Base-by-base conservation (phyloP, 2,888 invertebrate species). In the Microctonus aethiopoides region DNA sequence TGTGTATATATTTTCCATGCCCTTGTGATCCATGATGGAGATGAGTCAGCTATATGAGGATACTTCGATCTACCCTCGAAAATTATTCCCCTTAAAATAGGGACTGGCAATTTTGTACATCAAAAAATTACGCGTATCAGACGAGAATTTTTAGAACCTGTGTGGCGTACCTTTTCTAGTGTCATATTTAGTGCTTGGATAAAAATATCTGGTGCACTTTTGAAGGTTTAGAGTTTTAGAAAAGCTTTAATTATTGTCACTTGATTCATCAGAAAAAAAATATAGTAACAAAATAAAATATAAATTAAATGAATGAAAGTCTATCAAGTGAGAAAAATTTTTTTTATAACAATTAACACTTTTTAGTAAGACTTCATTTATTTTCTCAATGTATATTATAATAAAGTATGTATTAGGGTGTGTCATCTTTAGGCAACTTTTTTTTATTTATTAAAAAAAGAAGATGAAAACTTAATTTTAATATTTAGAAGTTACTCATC, bases 41-140 rank as follows among this genome's bases (percentile, higher is more conserved):
- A 83, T 84, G 83, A 76, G 63, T 76, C 75, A 76, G 72, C 73
- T 71, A 57, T 57, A 68, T 22, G 34, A 29, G 39, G 39, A 65
- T 56, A 16, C 65, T 56, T 13, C 39, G 54, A 65, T 67, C 34
- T 34, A 67, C 60, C 67, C 67, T 60, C 39, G n/a, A 32, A 68
- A 68, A 62, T 68, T 65, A 16, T 46, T 54, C 62, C 68, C 68
- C 56, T 52, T 62, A 39, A 62, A 61, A 62, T 62, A 16, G 34
- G 68, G 39, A 46, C 46, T 32, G 52, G 61, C 62, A 24, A 62
- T 68, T 60, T 60, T 59, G 41, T 67, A 46, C 34, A 63, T 24
- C 52, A 22, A 65, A 56, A 65, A 32, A 65, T 39, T 36, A 11
- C 20, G n/a, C n/a, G n/a, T n/a, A n/a, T n/a, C n/a, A n/a, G n/a